Conservation (phyloP, 2,888 invertebrate genomes). For the Lepetodrilus schrolli region DNA sequence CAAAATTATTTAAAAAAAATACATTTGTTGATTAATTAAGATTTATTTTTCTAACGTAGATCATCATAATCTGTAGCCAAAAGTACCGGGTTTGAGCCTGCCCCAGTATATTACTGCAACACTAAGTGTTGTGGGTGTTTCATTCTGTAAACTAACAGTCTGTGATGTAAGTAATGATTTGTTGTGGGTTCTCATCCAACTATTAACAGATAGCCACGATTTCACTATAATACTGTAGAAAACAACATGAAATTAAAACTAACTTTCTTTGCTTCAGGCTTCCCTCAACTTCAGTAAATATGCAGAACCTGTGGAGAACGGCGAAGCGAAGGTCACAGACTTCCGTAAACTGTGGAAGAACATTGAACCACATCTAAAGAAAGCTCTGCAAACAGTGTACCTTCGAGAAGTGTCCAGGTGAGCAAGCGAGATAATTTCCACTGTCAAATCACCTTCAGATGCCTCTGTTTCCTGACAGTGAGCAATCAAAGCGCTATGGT, state of each 20-base stretch:
- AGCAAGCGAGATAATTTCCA: too few relatives aligned
- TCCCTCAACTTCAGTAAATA: constrained; percentile 82
- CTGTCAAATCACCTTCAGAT: too few relatives aligned
- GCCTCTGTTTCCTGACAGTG: not conserved
- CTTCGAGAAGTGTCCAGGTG: constrained; percentile 77
- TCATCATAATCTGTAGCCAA: too few relatives aligned
- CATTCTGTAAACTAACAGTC: too few relatives aligned
- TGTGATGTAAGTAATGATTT: too few relatives aligned
- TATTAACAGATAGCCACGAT: not conserved
- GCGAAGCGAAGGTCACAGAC: constrained; percentile 81
- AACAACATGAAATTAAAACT: not conserved
- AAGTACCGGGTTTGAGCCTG: too few relatives aligned
- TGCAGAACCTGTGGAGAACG: constrained; percentile 84
- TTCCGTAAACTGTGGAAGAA: constrained; percentile 86
- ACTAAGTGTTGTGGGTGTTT: too few relatives aligned
- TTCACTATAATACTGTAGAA: not conserved
- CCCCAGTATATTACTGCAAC: too few relatives aligned
- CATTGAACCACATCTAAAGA: constrained; percentile 84
- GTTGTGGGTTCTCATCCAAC: too few relatives aligned
- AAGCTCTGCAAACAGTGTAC: constrained; percentile 86
- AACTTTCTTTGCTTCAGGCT: constrained; percentile 75
- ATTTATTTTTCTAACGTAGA: too few relatives aligned
- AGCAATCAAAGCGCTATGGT: not conserved
- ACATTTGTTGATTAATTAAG: too few relatives aligned
- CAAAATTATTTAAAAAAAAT: too few relatives aligned